Conservation (phyloP, 2,888 invertebrate species). For the Troides oblongomaculatus region DNA sequence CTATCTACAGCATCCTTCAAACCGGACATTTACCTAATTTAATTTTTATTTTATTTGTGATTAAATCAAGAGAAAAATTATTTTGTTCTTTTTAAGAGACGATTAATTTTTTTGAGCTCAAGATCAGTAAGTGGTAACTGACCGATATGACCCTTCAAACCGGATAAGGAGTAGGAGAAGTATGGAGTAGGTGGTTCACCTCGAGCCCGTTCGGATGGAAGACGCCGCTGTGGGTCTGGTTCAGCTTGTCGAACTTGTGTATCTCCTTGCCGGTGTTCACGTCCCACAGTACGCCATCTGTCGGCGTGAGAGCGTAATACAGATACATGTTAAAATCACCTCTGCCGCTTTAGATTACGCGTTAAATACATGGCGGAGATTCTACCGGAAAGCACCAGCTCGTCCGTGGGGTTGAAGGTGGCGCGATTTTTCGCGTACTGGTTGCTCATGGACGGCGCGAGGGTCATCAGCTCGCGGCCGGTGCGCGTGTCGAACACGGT, state of each 20-base stretch:
- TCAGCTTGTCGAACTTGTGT: constrained; percentile 98
- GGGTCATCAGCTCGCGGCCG: constrained; percentile 84
- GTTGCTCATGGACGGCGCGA: constrained; percentile 92
- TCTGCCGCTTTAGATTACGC: background rate
- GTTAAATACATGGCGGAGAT: background rate
- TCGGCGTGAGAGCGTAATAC: background rate
- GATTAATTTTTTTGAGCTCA: too few species aligned
- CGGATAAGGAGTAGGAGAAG: too few species aligned
- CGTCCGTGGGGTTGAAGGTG: constrained; percentile 96
- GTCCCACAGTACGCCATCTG: constrained; percentile 97
- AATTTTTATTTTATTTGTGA: too few species aligned
- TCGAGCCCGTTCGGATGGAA: constrained; percentile 98
- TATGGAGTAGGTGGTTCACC: constrained; percentile 62
- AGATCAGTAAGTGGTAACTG: too few species aligned
- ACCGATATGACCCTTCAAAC: too few species aligned
- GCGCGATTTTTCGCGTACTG: constrained; percentile 96
- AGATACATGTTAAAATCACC: background rate
- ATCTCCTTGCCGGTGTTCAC: constrained; percentile 92
- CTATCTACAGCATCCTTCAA: too few species aligned
- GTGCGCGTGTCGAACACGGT: constrained; percentile 94
- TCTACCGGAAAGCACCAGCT: constrained; percentile 90
- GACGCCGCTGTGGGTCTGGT: constrained; percentile 95
- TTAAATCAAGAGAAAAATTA: too few species aligned
- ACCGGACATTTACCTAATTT: too few species aligned
- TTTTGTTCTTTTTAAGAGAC: too few species aligned